Conservation (phyloP, 2,113 vertebrate species). For the Machaerirhynchus nigripectus region DNA sequence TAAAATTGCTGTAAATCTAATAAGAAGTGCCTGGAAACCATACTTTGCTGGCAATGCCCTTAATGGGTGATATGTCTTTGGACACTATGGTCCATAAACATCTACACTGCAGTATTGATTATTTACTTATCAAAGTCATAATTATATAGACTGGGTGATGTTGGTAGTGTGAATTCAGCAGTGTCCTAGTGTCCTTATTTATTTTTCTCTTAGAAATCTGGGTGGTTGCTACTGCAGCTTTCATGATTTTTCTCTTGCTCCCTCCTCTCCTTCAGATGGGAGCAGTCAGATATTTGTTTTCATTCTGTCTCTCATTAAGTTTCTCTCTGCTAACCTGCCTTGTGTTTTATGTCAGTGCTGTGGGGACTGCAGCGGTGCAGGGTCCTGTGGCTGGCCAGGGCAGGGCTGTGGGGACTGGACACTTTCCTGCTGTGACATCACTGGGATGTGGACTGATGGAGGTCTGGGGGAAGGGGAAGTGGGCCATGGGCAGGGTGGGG, state of each 20-base stretch:
- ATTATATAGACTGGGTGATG: background rate
- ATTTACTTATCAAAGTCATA: background rate
- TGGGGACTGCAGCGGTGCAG: fast-evolving
- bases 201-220: background rate
- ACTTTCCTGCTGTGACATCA: fast-evolving
- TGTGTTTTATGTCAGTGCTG: background rate
- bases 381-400: fast-evolving
- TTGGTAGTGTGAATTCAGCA: fast-evolving
- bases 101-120: background rate
- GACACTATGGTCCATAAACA: background rate
- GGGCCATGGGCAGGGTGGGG: background rate
- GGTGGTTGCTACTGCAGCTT: background rate
- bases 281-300: background rate
- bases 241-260: background rate
- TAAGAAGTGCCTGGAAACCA: background rate
- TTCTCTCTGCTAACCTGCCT: background rate
- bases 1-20: background rate
- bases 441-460: background rate
- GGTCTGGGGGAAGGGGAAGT: background rate
- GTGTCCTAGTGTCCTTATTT: background rate
- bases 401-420: background rate
- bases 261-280: background rate
- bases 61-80: background rate
- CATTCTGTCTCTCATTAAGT: background rate
- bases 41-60: background rate